These are phyloP conservation scores for Artemia franciscana DNA, from an alignment of 1,140 invertebrate genomes.

Conservation along the genomic window DNA sequence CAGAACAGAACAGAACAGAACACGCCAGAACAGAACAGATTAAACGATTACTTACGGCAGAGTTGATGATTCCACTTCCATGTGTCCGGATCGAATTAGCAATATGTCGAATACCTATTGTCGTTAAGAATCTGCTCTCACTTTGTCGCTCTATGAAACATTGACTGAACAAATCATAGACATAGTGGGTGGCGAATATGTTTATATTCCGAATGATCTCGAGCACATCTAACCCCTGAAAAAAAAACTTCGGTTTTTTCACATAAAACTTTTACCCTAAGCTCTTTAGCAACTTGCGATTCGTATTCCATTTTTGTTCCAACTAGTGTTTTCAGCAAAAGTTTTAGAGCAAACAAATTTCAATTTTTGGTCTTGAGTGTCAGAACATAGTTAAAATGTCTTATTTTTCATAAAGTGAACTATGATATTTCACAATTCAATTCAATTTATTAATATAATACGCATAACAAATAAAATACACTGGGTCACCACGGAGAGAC, in stretches of 20 bases:
- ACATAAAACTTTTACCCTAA: background rate
- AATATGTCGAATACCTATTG: slow-evolving; percentile 82
- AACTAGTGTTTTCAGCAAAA: too few species aligned
- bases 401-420: too few species aligned
- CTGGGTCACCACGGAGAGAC: too few species aligned
- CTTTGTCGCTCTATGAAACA: slow-evolving; percentile 80
- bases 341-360: too few species aligned
- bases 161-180: slow-evolving; percentile 94
- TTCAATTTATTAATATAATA: too few species aligned
- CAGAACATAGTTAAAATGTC: too few species aligned
- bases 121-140: slow-evolving; percentile 83
- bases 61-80: slow-evolving; percentile 91
- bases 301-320: too few species aligned
- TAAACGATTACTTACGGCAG: slow-evolving; percentile 35
- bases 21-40: too few species aligned
- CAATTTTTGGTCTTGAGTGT: too few species aligned
- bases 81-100: slow-evolving; percentile 95
- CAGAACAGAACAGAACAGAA: too few species aligned
- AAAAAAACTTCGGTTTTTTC: slow-evolving; percentile 9
- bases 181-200: slow-evolving; percentile 75
- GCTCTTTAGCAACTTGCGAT: background rate
- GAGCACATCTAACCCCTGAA: slow-evolving; percentile 75
- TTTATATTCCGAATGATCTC: slow-evolving; percentile 95
- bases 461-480: too few species aligned
- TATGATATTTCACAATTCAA: too few species aligned